A percentile compares a stretch with the other conserved stretches of the same genome.
phyloP scores from a whole-genome alignment of 2,797 vertebrate species.

The Manis crassicaudata region DNA sequence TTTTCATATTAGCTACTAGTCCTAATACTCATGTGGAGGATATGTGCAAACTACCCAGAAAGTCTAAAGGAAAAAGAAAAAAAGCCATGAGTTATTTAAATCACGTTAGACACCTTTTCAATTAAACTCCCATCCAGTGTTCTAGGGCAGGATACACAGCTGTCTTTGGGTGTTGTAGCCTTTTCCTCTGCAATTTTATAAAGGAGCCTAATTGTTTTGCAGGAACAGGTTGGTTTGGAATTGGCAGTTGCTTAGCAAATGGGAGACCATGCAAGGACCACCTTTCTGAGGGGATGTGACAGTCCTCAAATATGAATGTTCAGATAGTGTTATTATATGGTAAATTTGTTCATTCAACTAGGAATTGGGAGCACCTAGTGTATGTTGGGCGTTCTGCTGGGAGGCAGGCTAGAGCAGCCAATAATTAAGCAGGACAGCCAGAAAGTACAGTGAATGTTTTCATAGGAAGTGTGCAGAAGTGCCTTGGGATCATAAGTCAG shows the following conservation, averaged over 20 bases:
- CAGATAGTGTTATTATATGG: not conserved
- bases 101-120: not conserved
- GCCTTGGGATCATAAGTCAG: not conserved
- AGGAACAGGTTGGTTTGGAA: constrained; percentile 13
- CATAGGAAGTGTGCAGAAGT: not conserved
- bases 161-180: not conserved
- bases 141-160: not conserved
- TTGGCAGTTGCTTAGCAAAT: not conserved
- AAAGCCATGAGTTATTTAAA: not conserved
- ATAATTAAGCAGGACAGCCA: not conserved
- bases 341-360: not conserved
- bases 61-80: not conserved
- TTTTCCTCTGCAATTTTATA: not conserved
- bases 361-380: not conserved
- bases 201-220: not conserved
- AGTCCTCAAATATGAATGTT: not conserved
- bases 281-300: not conserved
- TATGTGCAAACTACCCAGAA: not conserved
- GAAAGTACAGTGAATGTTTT: not conserved
- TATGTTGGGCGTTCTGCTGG: not conserved
- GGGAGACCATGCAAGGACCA: not conserved
- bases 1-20: not conserved
- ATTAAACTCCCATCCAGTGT: not conserved
- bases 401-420: not conserved
- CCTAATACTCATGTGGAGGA: not conserved